phyloP scores from a whole-genome alignment of 1,140 invertebrate genomes.

The Tyrophagus putrescentiae region DNA sequence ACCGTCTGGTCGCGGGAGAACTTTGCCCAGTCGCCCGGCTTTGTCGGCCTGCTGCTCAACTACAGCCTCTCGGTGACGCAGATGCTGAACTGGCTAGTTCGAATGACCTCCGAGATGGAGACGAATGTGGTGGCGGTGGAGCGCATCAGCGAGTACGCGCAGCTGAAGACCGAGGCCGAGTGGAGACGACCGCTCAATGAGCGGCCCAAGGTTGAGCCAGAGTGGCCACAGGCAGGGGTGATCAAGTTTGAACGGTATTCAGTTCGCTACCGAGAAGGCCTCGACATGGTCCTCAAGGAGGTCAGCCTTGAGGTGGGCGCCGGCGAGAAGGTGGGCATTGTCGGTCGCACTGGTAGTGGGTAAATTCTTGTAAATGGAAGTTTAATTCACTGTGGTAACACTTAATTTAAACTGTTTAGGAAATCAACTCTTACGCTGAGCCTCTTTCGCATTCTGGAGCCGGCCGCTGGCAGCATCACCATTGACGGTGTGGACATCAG shows the following conservation, averaged over 20 bases:
- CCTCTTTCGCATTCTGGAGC: conserved; percentile 42
- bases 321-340: conserved; percentile 39
- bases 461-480: conserved; percentile 52
- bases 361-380: too few relatives aligned
- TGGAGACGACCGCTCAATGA: conserved; percentile 35
- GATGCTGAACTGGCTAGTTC: conserved; percentile 86
- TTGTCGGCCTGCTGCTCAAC: conserved; percentile 70
- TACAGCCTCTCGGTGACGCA: conserved; percentile 81
- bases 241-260: conserved; percentile 30
- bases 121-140: conserved; percentile 95
- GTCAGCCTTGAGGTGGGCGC: conserved; percentile 30
- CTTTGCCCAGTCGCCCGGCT: conserved; percentile 52
- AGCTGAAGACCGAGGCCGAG: conserved; percentile 44
- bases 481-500: conserved; percentile 80
- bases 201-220: conserved; percentile 14
- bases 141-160: conserved; percentile 86
- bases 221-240: conserved; percentile 30
- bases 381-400: too few relatives aligned
- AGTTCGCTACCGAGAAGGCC: conserved; percentile 30
- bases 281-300: conserved; percentile 33
- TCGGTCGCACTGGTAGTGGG: conserved; percentile 45
- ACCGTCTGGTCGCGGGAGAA: conserved; percentile 50
- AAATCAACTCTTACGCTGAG: conserved; percentile 41
- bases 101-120: conserved; percentile 91
- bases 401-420: too few relatives aligned